Conservation (phyloP, 2,888 invertebrate genomes). For the Aporophyla nigra region DNA sequence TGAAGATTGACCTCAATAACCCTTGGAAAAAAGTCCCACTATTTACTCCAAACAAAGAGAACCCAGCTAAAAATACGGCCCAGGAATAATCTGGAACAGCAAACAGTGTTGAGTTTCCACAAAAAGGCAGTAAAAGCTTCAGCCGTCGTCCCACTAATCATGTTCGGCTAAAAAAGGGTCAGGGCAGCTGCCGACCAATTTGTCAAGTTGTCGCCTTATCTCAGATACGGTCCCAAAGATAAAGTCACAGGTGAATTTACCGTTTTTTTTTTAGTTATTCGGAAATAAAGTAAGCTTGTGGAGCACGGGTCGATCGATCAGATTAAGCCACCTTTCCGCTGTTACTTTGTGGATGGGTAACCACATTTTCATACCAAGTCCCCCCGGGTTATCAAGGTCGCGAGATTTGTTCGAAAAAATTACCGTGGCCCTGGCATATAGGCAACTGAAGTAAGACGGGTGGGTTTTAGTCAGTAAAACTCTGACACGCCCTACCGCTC, state of each 20-base stretch:
- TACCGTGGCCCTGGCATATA: too few relatives aligned
- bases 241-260: conserved; percentile 51
- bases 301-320: too few relatives aligned
- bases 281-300: background rate
- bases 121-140: conserved; percentile 56
- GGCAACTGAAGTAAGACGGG: too few relatives aligned
- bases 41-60: conserved; percentile 27
- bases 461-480: too few relatives aligned
- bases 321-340: too few relatives aligned
- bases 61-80: conserved; percentile 40
- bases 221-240: conserved; percentile 33
- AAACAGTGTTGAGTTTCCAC: conserved; percentile 51
- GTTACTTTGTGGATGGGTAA: too few relatives aligned
- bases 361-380: too few relatives aligned
- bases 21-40: conserved; percentile 12
- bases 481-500: too few relatives aligned
- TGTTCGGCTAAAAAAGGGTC: conserved; percentile 56
- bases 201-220: conserved; percentile 66
- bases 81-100: conserved; percentile 46
- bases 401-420: too few relatives aligned
- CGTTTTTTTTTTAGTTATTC: conserved; percentile 8
- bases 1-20: conserved; percentile 14
- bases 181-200: conserved; percentile 56
- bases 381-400: too few relatives aligned
- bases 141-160: conserved; percentile 54